phyloP scores from a whole-genome alignment of 2,888 invertebrate genomes.

The Nymphalis polychloros region DNA sequence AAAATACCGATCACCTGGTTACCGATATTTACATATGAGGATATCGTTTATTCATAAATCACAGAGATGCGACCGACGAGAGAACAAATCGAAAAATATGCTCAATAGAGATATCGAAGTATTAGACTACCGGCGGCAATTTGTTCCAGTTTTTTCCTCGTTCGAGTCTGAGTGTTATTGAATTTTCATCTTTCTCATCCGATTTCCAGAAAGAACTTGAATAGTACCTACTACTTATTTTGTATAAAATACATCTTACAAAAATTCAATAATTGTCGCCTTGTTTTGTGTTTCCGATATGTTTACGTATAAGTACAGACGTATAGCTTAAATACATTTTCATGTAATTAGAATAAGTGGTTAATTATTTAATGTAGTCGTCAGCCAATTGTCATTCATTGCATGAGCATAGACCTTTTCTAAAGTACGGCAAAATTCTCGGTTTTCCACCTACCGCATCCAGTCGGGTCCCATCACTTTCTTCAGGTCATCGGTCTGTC shows the following conservation, averaged over 20 bases:
- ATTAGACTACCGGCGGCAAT: constrained; percentile 47
- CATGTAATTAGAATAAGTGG: too few relatives aligned
- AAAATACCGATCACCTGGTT: too few relatives aligned
- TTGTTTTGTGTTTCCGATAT: too few relatives aligned
- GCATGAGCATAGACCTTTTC: too few relatives aligned
- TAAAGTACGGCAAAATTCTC: too few relatives aligned
- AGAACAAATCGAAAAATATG: constrained; percentile 62
- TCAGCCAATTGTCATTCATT: too few relatives aligned
- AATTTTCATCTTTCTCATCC: constrained; percentile 27
- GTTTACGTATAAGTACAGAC: too few relatives aligned
- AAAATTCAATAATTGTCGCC: neutral
- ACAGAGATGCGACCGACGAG: constrained; percentile 49
- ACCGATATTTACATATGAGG: constrained; percentile 23
- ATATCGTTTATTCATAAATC: constrained; percentile 57
- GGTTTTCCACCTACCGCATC: too few relatives aligned
- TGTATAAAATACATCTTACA: neutral
- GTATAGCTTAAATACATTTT: too few relatives aligned
- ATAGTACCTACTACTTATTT: neutral
- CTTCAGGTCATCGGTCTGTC: too few relatives aligned
- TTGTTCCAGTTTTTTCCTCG: constrained; percentile 31
- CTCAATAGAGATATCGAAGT: constrained; percentile 55
- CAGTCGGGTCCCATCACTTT: too few relatives aligned
- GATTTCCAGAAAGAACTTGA: neutral
- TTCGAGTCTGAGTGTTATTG: constrained; percentile 29
- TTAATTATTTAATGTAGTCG: too few relatives aligned